Evolutionary conservation across 2,113 vertebrate species (phyloP).

Genomic region (Gymnocephalus cernua): DNA sequence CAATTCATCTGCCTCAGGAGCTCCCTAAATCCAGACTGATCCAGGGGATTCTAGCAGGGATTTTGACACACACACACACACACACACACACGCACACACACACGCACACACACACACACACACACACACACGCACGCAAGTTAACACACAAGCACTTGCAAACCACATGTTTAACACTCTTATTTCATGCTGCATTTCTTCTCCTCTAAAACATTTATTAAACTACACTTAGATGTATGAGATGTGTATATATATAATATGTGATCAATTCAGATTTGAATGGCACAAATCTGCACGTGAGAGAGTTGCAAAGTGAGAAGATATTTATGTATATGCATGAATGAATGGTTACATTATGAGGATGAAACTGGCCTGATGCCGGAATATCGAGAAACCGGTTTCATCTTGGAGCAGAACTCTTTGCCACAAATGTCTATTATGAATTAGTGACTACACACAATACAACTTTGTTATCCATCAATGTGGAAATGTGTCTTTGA

Average conservation of each 20-base stretch:
- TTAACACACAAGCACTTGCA: neutral
- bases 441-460: too few relatives aligned
- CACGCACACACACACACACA: constrained; percentile 6
- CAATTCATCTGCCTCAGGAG: constrained; percentile 80
- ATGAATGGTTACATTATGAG: neutral
- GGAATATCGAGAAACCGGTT: too few relatives aligned
- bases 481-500: too few relatives aligned
- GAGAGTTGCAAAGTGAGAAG: neutral
- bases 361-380: neutral
- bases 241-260: too few relatives aligned
- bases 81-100: constrained; percentile 31
- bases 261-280: neutral
- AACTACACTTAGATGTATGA: neutral
- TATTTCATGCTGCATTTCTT: neutral
- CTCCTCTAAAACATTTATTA: neutral
- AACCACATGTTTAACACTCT: constrained; percentile 20
- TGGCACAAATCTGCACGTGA: neutral
- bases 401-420: neutral
- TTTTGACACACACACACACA: constrained; percentile 60
- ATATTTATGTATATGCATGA: too few relatives aligned
- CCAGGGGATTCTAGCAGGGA: constrained; percentile 67
- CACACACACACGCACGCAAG: neutral
- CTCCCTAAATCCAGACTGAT: constrained; percentile 80
- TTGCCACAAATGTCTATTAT: too few relatives aligned
- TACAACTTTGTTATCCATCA: too few relatives aligned